Evolutionary conservation across 1,140 invertebrate genomes (phyloP).

Genomic region (Chrysomallon squamiferum): DNA sequence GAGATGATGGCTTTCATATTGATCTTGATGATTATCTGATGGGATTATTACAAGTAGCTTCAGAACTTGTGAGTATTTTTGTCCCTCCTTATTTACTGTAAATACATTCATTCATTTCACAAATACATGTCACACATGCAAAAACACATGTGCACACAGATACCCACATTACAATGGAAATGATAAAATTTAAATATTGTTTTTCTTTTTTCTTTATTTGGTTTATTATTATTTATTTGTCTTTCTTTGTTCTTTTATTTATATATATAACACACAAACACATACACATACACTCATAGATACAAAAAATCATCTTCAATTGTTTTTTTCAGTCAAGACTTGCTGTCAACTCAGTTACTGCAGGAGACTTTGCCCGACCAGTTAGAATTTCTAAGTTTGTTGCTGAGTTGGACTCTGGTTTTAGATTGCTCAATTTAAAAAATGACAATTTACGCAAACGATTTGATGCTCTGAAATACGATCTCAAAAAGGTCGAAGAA

Average conservation of each 20-base stretch:
- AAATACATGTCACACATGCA: background rate
- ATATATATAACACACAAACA: too few species aligned
- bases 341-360: slow-evolving; percentile 86
- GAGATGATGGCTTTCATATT: slow-evolving; percentile 80
- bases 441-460: slow-evolving; percentile 87
- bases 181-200: background rate
- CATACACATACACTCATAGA: too few species aligned
- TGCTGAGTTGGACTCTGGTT: slow-evolving; percentile 85
- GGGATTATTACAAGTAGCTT: slow-evolving; percentile 80
- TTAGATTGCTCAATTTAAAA: slow-evolving; percentile 87
- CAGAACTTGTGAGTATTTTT: slow-evolving; percentile 75
- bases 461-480: slow-evolving; percentile 91
- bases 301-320: too few species aligned
- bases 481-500: slow-evolving; percentile 94
- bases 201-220: background rate
- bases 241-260: too few species aligned
- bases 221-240: too few species aligned
- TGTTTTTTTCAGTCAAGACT: slow-evolving; percentile 68
- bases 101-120: background rate
- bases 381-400: slow-evolving; percentile 85
- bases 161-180: too few species aligned
- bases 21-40: slow-evolving; percentile 90
- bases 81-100: background rate
- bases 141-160: background rate
- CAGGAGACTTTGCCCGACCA: slow-evolving; percentile 81